phyloP scores from a whole-genome alignment of 2,888 invertebrate genomes.

The Stegana nigrithorax region DNA sequence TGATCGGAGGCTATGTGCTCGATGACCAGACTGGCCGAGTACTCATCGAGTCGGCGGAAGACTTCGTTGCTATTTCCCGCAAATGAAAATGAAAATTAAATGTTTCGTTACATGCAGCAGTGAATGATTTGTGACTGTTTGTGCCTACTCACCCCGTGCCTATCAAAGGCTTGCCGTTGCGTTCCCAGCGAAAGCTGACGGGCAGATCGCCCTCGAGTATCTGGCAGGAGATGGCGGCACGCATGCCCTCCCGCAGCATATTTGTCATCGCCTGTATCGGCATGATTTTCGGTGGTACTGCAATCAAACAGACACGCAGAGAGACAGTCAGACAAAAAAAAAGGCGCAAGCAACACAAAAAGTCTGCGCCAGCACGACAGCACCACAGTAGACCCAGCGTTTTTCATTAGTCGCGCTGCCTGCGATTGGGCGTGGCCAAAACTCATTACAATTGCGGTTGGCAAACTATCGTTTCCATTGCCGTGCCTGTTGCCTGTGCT shows the following conservation, averaged over 20 bases:
- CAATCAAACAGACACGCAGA: slow-evolving; percentile 24
- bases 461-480: not conserved
- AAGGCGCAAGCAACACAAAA: not conserved
- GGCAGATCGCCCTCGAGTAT: slow-evolving; percentile 93
- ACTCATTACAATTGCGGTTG: slow-evolving; percentile 44
- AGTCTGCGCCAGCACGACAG: not conserved
- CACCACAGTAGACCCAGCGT: not conserved
- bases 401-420: too few relatives aligned
- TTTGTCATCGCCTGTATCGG: slow-evolving; percentile 86
- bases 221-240: slow-evolving; percentile 90
- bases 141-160: slow-evolving; percentile 70
- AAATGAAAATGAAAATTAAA: not conserved
- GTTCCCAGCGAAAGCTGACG: slow-evolving; percentile 90
- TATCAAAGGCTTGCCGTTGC: slow-evolving; percentile 83
- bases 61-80: slow-evolving; percentile 69
- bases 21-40: slow-evolving; percentile 86
- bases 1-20: slow-evolving; percentile 87
- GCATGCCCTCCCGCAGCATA: slow-evolving; percentile 84
- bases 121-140: not conserved
- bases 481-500: not conserved
- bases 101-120: not conserved
- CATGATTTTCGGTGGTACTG: slow-evolving; percentile 87
- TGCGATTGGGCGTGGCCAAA: slow-evolving; percentile 19
- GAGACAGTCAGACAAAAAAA: not conserved
- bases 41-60: slow-evolving; percentile 80